Conservation (phyloP, 2,797 vertebrate genomes). For the Crocodylus rhombifer region DNA sequence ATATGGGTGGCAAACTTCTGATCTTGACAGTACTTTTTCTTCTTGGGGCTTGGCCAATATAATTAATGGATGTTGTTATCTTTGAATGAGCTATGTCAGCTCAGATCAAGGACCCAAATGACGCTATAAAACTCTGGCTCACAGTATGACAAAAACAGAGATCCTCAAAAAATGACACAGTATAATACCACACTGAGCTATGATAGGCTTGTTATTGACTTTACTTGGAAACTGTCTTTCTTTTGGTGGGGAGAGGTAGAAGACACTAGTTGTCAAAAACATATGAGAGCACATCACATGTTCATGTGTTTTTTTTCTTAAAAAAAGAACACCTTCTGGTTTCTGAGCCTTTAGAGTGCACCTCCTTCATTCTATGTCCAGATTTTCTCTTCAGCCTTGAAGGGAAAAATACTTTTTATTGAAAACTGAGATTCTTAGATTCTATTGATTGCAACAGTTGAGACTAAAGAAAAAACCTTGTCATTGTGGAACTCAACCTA, state of each 20-base stretch:
- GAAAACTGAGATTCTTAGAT: neutral
- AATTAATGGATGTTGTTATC: slow-evolving; percentile 83
- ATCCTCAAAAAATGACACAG: slow-evolving; percentile 60
- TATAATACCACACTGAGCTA: slow-evolving; percentile 16
- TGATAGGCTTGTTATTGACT: slow-evolving; percentile 51
- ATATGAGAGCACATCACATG: neutral
- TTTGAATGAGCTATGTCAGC: slow-evolving; percentile 74
- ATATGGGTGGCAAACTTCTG: slow-evolving; percentile 80
- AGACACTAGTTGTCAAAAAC: slow-evolving; percentile 13
- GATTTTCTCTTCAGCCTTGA: neutral
- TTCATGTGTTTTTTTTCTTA: too few relatives aligned
- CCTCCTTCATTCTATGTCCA: neutral
- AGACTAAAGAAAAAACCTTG: neutral
- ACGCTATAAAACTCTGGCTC: slow-evolving; percentile 70
- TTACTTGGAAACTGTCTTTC: slow-evolving; percentile 23
- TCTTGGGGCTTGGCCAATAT: slow-evolving; percentile 60
- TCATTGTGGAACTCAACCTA: neutral
- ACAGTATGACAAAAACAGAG: slow-evolving; percentile 58
- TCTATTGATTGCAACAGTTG: neutral
- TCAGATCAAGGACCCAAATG: slow-evolving; percentile 71
- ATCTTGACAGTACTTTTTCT: slow-evolving; percentile 79
- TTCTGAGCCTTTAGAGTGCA: neutral
- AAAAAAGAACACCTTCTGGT: neutral
- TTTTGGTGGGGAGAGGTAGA: slow-evolving; percentile 53
- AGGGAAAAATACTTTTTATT: neutral